These are phyloP conservation scores for Tenthredo livida DNA, from an alignment of 2,888 invertebrate genomes.

Conservation along the genomic window DNA sequence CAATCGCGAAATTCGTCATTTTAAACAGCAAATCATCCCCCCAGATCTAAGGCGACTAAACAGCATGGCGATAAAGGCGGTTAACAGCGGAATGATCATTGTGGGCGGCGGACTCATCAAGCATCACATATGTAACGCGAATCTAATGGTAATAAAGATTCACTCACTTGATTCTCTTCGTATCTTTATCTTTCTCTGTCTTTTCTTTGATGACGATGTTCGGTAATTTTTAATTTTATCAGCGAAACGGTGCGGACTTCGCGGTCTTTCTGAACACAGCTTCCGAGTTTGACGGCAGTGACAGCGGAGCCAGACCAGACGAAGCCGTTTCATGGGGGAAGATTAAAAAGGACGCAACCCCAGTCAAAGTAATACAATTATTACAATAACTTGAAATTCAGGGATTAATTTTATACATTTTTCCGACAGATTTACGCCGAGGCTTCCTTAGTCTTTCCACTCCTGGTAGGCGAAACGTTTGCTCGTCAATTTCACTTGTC, in stretches of 20 bases:
- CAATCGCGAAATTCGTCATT: neutral
- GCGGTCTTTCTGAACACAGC: conserved; percentile 97
- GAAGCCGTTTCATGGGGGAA: conserved; percentile 99
- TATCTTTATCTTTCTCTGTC: neutral
- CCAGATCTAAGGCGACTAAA: conserved; percentile 93
- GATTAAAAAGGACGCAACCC: conserved; percentile 91
- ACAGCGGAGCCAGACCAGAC: conserved; percentile 98
- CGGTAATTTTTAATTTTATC: conserved; percentile 50
- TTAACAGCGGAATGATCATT: conserved; percentile 97
- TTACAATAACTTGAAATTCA: neutral
- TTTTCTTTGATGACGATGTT: neutral
- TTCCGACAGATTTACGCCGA: conserved; percentile 89
- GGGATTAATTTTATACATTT: neutral
- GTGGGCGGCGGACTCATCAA: conserved; percentile 98
- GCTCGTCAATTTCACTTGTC: conserved; percentile 79
- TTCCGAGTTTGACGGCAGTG: conserved; percentile 98
- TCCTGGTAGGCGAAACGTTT: conserved; percentile 98
- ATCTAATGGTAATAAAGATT: conserved; percentile 89
- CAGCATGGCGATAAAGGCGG: conserved; percentile 95
- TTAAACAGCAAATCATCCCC: neutral
- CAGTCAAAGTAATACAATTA: conserved; percentile 87
- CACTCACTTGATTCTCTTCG: neutral
- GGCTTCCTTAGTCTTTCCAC: conserved; percentile 95
- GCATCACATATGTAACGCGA: conserved; percentile 99
- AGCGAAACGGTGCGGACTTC: conserved; percentile 97